Percentiles rank a stretch among this genome's conserved stretches.
These are phyloP conservation scores for Haliaeetus leucogaster DNA, from an alignment of 2,113 vertebrate species.

Conservation along the genomic window DNA sequence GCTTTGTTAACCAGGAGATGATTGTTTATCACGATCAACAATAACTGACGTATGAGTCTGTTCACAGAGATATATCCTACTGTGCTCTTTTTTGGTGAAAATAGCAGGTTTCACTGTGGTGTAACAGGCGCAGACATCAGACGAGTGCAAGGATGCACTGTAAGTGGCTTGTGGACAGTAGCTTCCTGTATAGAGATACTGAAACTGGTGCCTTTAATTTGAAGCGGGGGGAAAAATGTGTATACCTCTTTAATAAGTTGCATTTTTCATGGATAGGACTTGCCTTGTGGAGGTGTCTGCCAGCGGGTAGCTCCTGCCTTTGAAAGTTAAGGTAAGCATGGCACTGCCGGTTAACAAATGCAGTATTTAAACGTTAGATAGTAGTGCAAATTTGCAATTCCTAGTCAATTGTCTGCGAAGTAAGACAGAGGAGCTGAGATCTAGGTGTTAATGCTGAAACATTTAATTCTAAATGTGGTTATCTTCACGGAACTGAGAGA, in stretches of 20 bases:
- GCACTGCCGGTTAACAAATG: not conserved
- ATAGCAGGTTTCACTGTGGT: not conserved
- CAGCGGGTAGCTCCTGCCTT: not conserved
- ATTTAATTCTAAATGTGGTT: not conserved
- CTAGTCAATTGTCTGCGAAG: not conserved
- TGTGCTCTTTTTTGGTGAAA: not conserved
- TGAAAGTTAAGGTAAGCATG: not conserved
- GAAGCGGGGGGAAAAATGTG: accelerated
- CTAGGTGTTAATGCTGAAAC: not conserved
- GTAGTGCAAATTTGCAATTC: not conserved
- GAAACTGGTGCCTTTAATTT: accelerated
- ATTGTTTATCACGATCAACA: not conserved
- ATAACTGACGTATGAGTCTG: not conserved
- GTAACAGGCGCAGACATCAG: not conserved
- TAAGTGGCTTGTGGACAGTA: not conserved
- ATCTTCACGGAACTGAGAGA: not conserved
- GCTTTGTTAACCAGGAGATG: not conserved
- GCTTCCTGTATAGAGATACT: not conserved
- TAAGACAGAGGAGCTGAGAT: not conserved
- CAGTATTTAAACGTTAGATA: not conserved
- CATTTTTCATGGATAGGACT: not conserved
- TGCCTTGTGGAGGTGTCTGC: not conserved
- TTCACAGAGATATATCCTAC: not conserved
- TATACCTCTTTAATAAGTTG: not conserved
- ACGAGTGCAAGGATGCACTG: not conserved